Evolutionary conservation across 2,888 invertebrate genomes (phyloP), one percentile per base, ranked within the genome.

Genomic region (Perithous albicinctus): DNA sequence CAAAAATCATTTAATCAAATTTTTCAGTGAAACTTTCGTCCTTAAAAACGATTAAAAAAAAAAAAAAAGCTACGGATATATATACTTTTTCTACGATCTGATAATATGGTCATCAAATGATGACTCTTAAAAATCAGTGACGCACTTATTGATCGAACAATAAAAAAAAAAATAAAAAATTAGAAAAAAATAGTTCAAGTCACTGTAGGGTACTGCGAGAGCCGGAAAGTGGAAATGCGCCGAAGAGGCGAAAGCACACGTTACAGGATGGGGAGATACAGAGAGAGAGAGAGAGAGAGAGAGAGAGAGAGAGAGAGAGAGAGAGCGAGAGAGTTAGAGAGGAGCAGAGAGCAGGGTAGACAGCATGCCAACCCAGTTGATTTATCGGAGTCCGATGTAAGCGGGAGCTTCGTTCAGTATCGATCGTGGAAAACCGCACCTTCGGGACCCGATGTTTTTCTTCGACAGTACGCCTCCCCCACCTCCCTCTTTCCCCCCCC

Each of bases 381-480:
- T 82, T 82, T 82, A 82, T 82, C 82, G 64, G 72, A 75, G 46
- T 78, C 74, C 48, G 80, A 80, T 67, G 76, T 78, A 76, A 69
- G 75, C 70, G 63, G 69, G 72, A 69, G 82, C 75, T 78, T 80
- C 74, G 83, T 56, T 67, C 80, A 12, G 66, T 83, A 80, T 84
- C 84, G 86, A 87, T 87, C 85, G 78, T 26, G 67, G 73, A 80
- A 72, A 84, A 83, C 83, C 86, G 82, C 85, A 84, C 84, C 86
- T 86, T 75, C 72, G 80, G 75, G 75, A 78, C 69, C 56, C 63
- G 23, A 43, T 63, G 51, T 54, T 43, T 70, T 74, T 78, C 64
- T 64, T 74, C 70, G 20, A 64, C 69, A 72, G 69, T 82, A 67
- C 67, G 78, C 77, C 72, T 54, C 51, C 67, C 64, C 54, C 59